Evolutionary conservation across 2,888 invertebrate genomes (phyloP).

Genomic region (Brenthis daphne): DNA sequence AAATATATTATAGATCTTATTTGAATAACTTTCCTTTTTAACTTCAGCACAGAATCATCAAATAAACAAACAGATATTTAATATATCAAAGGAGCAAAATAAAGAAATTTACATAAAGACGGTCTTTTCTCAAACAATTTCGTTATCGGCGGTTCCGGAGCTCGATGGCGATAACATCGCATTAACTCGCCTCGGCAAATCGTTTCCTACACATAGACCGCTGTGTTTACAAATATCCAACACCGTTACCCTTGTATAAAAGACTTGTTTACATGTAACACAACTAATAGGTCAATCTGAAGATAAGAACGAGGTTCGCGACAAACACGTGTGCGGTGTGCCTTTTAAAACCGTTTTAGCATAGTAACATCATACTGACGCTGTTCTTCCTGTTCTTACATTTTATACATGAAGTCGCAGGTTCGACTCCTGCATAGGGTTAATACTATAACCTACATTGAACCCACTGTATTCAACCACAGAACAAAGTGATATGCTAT

Average conservation of each 20-base stretch:
- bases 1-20: background rate
- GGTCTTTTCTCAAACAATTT: conserved; percentile 41
- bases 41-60: background rate
- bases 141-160: conserved; percentile 48
- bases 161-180: conserved; percentile 55
- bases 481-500: too few relatives aligned
- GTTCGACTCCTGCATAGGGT: too few relatives aligned
- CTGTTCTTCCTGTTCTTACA: too few relatives aligned
- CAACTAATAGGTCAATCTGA: conserved; percentile 23
- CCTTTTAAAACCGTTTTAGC: too few relatives aligned
- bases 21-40: conserved; percentile 7
- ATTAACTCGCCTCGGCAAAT: conserved; percentile 50
- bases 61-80: conserved; percentile 16
- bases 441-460: too few relatives aligned
- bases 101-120: conserved; percentile 35
- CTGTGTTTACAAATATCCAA: conserved; percentile 43
- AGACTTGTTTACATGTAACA: conserved; percentile 27
- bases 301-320: background rate
- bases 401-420: too few relatives aligned
- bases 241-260: conserved; percentile 30
- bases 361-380: too few relatives aligned
- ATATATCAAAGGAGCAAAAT: conserved; percentile 18
- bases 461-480: too few relatives aligned
- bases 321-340: background rate
- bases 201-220: conserved; percentile 51